These are phyloP conservation scores for Dipodomys merriami DNA, from an alignment of 2,113 vertebrate species.

Conservation along the genomic window DNA sequence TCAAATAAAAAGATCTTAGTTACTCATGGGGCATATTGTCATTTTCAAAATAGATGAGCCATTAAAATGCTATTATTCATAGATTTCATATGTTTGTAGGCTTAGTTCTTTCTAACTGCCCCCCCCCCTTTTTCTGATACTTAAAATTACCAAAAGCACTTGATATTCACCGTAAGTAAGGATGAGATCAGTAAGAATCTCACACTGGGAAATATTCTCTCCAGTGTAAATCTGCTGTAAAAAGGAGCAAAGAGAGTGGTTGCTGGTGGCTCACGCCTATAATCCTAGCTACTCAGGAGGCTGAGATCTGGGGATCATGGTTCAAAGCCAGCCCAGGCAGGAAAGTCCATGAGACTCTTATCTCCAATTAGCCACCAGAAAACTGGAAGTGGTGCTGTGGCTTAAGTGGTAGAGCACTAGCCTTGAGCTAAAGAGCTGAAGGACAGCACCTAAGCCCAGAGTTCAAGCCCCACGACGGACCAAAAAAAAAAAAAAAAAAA, in stretches of 20 bases:
- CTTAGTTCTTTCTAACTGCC: background rate
- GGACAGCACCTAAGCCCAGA: too few relatives aligned
- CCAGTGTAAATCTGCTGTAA: background rate
- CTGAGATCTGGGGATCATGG: too few relatives aligned
- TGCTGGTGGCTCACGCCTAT: background rate
- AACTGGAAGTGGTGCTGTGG: too few relatives aligned
- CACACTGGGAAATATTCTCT: background rate
- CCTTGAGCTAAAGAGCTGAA: too few relatives aligned
- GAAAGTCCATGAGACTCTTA: too few relatives aligned
- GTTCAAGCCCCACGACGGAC: too few relatives aligned
- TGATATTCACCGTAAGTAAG: background rate
- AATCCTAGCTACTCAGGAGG: too few relatives aligned
- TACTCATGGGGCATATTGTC: background rate
- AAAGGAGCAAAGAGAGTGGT: background rate
- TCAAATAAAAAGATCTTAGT: conserved; percentile 19
- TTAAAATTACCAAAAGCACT: background rate
- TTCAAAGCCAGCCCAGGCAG: too few relatives aligned
- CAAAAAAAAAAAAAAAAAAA: too few relatives aligned
- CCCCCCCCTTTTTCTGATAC: background rate
- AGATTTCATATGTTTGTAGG: background rate
- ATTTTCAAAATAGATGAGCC: background rate
- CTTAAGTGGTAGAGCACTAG: too few relatives aligned
- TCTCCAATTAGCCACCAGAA: too few relatives aligned
- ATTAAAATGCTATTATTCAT: conserved; percentile 30
- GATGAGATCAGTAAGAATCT: background rate